These are phyloP conservation scores for Scolopax mira DNA, from an alignment of 2,113 vertebrate species.

Conservation along the genomic window DNA sequence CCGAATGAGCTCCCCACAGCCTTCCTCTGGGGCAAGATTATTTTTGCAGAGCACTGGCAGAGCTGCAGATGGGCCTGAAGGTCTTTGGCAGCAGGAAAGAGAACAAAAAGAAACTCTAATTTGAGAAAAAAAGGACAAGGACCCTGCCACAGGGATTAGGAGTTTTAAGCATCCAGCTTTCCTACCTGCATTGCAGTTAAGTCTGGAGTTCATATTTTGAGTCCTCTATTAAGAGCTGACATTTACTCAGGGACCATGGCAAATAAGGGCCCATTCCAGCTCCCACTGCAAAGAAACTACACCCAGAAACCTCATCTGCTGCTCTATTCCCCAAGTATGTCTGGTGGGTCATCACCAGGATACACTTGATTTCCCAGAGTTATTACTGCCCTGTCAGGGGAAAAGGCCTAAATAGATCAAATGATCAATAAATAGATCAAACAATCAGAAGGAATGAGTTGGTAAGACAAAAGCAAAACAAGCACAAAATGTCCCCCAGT, in stretches of 20 bases:
- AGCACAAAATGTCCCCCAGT: neutral
- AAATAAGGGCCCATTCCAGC: neutral
- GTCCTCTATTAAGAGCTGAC: neutral
- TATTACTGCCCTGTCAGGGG: neutral
- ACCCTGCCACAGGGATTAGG: neutral
- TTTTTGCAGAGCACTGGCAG: neutral
- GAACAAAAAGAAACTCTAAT: neutral
- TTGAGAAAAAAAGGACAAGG: neutral
- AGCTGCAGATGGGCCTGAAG: neutral
- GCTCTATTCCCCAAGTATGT: neutral
- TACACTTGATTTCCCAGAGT: neutral
- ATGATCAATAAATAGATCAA: neutral
- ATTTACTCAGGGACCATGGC: neutral
- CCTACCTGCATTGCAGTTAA: neutral
- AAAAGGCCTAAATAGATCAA: neutral
- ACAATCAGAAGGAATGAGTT: neutral
- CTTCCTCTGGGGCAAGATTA: neutral
- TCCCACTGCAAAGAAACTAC: neutral
- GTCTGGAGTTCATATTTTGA: neutral
- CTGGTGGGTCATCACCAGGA: neutral
- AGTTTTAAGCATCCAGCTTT: neutral
- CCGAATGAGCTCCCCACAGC: neutral
- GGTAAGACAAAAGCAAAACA: neutral
- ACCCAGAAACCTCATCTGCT: neutral
- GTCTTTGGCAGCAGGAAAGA: neutral